phyloP scores from a whole-genome alignment of 2,113 vertebrate genomes.

The Sus scrofa region T2T-Sscrofa CM000830.6:106068501-106069000 shows the following conservation, averaged over 20 bases:
- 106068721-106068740: slow-evolving; percentile 56
- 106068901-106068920: not conserved
- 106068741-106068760: slow-evolving; percentile 34
- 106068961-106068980: no score
- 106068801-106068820: slow-evolving; percentile 23
- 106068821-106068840: slow-evolving; percentile 30
- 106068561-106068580: not conserved
- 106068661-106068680: slow-evolving; percentile 44
- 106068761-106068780: not conserved
- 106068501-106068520: slow-evolving; percentile 5
- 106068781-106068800: slow-evolving; percentile 13
- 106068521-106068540: not conserved
- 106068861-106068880: not conserved
- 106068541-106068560: slow-evolving; percentile 4
- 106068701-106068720: slow-evolving; percentile 47
- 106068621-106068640: not conserved
- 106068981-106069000: not conserved
- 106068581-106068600: not conserved
- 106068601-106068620: slow-evolving; percentile 33
- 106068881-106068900: not conserved
- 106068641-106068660: slow-evolving; percentile 6
- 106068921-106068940: not conserved
- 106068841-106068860: not conserved
- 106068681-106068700: slow-evolving; percentile 15
- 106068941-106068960: not conserved